These are phyloP conservation scores for Drosophila hawaiiensis DNA, from an alignment of 2,888 invertebrate genomes.

Conservation along the genomic window DNA sequence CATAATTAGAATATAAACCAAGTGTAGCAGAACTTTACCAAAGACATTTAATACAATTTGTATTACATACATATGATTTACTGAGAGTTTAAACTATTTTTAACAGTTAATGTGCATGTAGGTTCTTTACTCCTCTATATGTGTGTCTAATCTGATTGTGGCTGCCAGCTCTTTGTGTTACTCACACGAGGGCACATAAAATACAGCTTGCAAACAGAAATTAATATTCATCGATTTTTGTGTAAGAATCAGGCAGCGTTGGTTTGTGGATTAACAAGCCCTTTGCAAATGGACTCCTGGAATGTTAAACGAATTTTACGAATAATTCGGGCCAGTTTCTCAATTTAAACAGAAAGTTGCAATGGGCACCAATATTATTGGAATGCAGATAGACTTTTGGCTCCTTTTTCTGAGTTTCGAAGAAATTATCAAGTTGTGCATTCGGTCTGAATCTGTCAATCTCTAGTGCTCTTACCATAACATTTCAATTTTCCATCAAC, in stretches of 20 bases:
- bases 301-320: slow-evolving; percentile 1
- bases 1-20: too few relatives aligned
- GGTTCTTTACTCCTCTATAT: neutral
- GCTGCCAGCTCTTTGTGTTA: neutral
- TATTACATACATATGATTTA: neutral
- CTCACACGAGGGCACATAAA: neutral
- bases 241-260: neutral
- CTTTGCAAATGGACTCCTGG: slow-evolving; percentile 8
- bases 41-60: neutral
- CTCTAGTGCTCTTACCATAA: slow-evolving; percentile 36
- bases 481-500: slow-evolving; percentile 48
- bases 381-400: slow-evolving; percentile 6
- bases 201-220: neutral
- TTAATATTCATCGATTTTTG: neutral
- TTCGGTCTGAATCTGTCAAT: slow-evolving; percentile 32
- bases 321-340: slow-evolving; percentile 9
- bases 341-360: slow-evolving; percentile 2
- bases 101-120: neutral
- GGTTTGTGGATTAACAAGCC: neutral
- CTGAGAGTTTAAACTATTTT: neutral
- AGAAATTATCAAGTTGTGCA: neutral
- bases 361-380: slow-evolving; percentile 11
- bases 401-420: slow-evolving; percentile 25
- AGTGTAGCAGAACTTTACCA: too few relatives aligned
- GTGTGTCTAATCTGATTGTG: neutral